Base-by-base conservation (phyloP, 2,888 invertebrate genomes). In the Frankliniella fusca region DNA sequence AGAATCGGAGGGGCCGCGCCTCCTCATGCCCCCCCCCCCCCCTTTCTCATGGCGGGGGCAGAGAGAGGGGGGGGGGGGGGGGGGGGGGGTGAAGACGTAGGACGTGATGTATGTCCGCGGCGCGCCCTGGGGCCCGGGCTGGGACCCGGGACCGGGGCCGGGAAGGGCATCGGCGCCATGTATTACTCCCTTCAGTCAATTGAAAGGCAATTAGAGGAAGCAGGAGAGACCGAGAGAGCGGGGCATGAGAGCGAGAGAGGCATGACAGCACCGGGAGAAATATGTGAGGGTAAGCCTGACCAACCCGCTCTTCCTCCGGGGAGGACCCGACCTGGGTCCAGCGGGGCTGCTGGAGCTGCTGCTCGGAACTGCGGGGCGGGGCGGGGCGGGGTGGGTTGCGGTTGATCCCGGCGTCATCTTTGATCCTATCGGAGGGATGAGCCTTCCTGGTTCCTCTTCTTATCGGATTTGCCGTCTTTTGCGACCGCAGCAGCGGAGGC, bases 381-480 rank as follows among this genome's bases (percentile, higher is more conserved):
- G 12, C 38, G 61, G 61, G 27, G 70, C 23, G 70, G 70, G 27
- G 27, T 5, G 70, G 27, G n/a, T 0, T 27, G 70, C 10, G 70
- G 70, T 76, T 76, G 70, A 76, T 76, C 70, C 27, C 1, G 27
- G 70, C 27, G 70, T 76, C 70, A 76, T 76, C 70, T 76, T 27
- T 76, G 70, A 76, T 76, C 70, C 70, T 76, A 76, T 76, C 70
- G 27, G 11, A n/a, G n/a, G 70, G 23, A 76, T 76, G 70, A 76
- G 70, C 70, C 70, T 7, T 15, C 54, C 70, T 76, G 70, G 70
- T 76, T 27, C 70, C 70, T 23, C 70, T 70, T 70, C 70, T 76
- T 76, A 76, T 76, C 70, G 70, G 70, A 23, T 76, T 76, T 76
- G 70, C 70, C 27, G 27, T 76, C 70, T 76, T 76, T 12, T 76